phyloP scores from a whole-genome alignment of 2,113 vertebrate genomes.

The Regulus satrapa region DNA sequence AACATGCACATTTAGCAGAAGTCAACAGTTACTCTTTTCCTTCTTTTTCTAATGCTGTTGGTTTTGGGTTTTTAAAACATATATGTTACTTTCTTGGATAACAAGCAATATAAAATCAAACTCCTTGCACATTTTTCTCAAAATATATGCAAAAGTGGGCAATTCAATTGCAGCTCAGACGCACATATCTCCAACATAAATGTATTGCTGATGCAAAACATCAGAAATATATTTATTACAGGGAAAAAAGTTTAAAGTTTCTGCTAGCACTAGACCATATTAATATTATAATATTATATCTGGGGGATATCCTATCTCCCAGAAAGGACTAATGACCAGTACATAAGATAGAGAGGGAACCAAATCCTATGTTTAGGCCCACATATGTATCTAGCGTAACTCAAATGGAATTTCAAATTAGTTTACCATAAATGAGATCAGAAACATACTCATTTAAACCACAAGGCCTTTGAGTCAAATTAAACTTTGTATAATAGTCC shows the following conservation, averaged over 20 bases:
- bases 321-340: background rate
- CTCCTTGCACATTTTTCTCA: background rate
- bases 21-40: background rate
- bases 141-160: background rate
- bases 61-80: background rate
- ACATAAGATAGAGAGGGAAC: background rate
- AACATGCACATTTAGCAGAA: background rate
- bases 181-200: background rate
- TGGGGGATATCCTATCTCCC: background rate
- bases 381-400: background rate
- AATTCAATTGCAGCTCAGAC: background rate
- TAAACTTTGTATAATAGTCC: background rate
- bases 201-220: background rate
- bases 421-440: constrained; percentile 7
- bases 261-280: background rate
- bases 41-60: background rate
- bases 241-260: background rate
- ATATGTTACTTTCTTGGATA: background rate
- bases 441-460: constrained; percentile 5
- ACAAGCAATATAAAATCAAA: background rate
- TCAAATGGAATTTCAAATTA: constrained; percentile 42
- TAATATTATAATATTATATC: too few relatives aligned
- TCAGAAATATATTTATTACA: background rate
- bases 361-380: background rate
- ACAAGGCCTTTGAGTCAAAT: background rate